Percentiles rank a stretch among this genome's conserved stretches.
phyloP scores from a whole-genome alignment of 1,140 invertebrate species.

The Capitella teleta region DNA sequence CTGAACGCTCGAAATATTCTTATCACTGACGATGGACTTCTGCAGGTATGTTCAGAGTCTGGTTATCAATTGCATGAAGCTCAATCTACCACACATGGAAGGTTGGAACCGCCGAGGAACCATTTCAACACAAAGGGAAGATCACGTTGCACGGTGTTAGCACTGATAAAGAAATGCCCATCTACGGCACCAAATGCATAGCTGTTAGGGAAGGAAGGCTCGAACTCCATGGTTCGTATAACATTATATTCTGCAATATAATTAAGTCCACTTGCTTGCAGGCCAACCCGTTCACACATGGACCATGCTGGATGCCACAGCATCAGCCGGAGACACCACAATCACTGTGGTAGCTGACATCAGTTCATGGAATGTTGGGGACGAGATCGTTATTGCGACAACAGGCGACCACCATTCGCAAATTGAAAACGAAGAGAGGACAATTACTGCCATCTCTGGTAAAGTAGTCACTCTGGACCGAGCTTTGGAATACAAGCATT shows the following conservation, averaged over 20 bases:
- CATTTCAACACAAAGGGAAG: slow-evolving; percentile 22
- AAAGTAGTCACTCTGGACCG: slow-evolving; percentile 23
- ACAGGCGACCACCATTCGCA: slow-evolving; percentile 23
- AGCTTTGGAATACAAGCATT: slow-evolving; percentile 24
- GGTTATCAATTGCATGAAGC: too few species aligned
- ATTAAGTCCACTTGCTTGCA: too few species aligned
- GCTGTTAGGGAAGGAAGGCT: slow-evolving; percentile 28
- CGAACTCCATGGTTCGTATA: slow-evolving; percentile 29
- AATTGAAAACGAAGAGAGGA: slow-evolving; percentile 26
- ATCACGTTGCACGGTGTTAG: slow-evolving; percentile 27
- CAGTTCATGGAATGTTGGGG: slow-evolving; percentile 24
- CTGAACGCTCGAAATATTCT: slow-evolving; percentile 34
- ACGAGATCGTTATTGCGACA: slow-evolving; percentile 33
- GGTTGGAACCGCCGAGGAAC: slow-evolving; percentile 28
- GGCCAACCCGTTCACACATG: neutral
- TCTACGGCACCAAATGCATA: slow-evolving; percentile 33
- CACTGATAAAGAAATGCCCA: slow-evolving; percentile 24
- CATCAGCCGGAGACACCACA: neutral
- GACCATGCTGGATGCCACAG: neutral
- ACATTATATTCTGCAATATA: too few species aligned
- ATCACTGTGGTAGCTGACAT: slow-evolving; percentile 13
- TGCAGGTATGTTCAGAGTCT: slow-evolving; percentile 28
- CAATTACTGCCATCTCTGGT: slow-evolving; percentile 20
- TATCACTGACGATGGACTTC: slow-evolving; percentile 28
- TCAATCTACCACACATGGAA: too few species aligned